Conservation (phyloP, 2,797 vertebrate species). For the Gallinago stenura region DNA sequence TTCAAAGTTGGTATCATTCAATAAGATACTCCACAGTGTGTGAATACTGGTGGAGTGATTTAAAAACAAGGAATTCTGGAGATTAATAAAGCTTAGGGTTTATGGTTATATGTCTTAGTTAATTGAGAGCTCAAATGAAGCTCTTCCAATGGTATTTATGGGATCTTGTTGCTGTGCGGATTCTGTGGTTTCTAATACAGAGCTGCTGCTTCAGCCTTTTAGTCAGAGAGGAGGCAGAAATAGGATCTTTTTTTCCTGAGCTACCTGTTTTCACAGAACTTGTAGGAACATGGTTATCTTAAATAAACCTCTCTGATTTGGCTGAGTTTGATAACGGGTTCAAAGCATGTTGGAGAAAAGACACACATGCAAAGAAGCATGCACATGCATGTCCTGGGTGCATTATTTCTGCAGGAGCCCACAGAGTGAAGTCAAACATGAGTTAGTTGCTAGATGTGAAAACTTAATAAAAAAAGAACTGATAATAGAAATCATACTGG, state of each 20-base stretch:
- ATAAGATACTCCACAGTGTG: background rate
- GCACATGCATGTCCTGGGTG: fast-evolving
- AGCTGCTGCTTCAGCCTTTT: background rate
- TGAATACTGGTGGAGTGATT: background rate
- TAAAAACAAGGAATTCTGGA: background rate
- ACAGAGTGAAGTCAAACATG: background rate
- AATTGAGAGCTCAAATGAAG: background rate
- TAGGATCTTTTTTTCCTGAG: background rate
- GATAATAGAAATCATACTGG: background rate
- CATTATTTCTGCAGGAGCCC: background rate
- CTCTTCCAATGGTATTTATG: background rate
- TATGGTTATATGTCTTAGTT: background rate
- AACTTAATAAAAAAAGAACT: background rate
- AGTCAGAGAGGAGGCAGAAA: background rate
- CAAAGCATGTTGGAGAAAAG: background rate
- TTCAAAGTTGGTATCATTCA: background rate
- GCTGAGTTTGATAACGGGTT: background rate
- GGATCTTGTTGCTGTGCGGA: background rate
- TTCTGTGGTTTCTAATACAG: background rate
- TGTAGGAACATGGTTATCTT: background rate
- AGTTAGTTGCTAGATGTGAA: background rate
- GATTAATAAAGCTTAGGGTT: background rate
- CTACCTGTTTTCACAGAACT: background rate
- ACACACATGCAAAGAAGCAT: background rate
- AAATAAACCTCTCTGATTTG: background rate